Evolutionary conservation across 1,140 invertebrate genomes (phyloP), one percentile per base, ranked within the genome.

Genomic region (Aplysia californica): DNA sequence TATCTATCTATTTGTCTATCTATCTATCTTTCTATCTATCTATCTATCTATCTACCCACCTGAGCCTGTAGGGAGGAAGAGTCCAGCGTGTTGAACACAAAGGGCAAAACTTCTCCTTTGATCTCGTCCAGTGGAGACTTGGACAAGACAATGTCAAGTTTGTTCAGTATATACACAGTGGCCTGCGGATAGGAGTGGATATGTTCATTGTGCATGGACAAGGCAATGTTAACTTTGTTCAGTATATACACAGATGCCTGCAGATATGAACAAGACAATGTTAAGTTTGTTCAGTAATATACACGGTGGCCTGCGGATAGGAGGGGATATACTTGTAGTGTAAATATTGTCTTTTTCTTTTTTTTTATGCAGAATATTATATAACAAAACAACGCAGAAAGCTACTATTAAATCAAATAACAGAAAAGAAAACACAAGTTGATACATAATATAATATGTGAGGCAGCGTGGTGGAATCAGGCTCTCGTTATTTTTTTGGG

Each of bases 21-120:
- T n/a, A n/a, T n/a, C n/a, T n/a, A n/a, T n/a, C n/a, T n/a, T n/a
- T n/a, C n/a, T n/a, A n/a, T n/a, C n/a, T n/a, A n/a, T n/a, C n/a
- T n/a, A n/a, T n/a, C n/a, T n/a, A n/a, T n/a, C n/a, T n/a, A n/a
- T n/a, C n/a, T n/a, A n/a, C n/a, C n/a, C n/a, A 97, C 96, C 94
- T 98, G 96, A 75, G 97, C 95, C 91, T 97, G 96, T 80, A 95
- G 94, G n/a, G 95, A 96, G 44, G 94, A 94, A 82, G 94, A 96
- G 84, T 98, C 96, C 82, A 98, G 94, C 31, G 96, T 94, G 74
- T 92, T 93, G 90, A 95, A 98, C 10, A 99, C 90, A 91, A 98
- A 93, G 4, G 96, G 96, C 73, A 98, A 90, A 33, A 98, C 93
- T 81, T 98, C 96, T 15, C 91, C 91, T 78, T 90, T 89, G 33